Base-by-base conservation (phyloP, 2,797 vertebrate genomes). In the Natrix natrix region DNA sequence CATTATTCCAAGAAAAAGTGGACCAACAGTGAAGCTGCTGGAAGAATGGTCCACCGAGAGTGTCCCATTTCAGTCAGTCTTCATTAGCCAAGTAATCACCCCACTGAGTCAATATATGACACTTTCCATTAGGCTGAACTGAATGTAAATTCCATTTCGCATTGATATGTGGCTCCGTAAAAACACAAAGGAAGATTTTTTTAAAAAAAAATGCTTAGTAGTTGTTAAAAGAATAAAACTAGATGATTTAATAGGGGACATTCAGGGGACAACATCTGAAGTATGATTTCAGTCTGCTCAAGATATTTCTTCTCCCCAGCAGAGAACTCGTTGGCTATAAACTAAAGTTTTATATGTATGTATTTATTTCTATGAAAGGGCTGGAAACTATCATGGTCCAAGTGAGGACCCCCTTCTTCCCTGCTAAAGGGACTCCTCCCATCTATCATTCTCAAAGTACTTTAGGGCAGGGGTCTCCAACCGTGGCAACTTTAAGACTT, bases 211-310 rank as follows among this genome's bases (percentile, higher is more conserved):
- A n/a, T 6, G 28, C 10, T 88, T 66, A 28, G 5, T 26, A 55
- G 48, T 87, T 87, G 52, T 55, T 87, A 24, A 90, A 90, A 56
- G 5, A 61, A n/a, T 87, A 69, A 78, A 17, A 52, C 32, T 91
- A 17, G 43, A 60, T 86, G 59, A 57, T 87, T 57, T 90, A 56
- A 66, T 66, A 86, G 13, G 91, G 66, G 88, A 92, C 52, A 88
- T 22, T 88, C 61, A 92, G 52, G 8, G 26, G 32, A 52, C 56
- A 52, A 63, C 4, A 1, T 88, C 48, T 48, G 61, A 24, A 24
- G 14, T 60, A 43, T 91, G 88, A 89, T 88, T 93, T 92, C 55
- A 92, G 61, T 60, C 88, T 92, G 43, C 55, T 88, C 78, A 92
- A 92, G 48, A 88, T 43, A 87, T 93, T 93, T 92, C 32, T 87